Conservation (phyloP, 2,113 vertebrate species). For the Xiphophorus couchianus region DNA sequence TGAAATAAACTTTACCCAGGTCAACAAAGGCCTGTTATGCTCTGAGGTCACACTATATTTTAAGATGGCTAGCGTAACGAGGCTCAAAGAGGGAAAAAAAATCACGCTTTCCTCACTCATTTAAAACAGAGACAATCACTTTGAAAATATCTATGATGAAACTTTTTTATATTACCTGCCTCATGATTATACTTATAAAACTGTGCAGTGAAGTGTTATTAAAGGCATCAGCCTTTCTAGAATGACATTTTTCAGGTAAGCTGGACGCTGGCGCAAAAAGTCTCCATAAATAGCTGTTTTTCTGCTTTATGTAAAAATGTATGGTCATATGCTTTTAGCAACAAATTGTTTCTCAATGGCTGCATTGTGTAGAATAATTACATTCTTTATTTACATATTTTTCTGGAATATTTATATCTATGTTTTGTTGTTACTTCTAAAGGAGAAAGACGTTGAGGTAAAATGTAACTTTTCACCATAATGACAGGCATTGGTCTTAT, state of each 20-base stretch:
- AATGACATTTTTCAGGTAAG: constrained; percentile 2
- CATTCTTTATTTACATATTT: constrained; percentile 9
- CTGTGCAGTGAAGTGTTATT: constrained; percentile 28
- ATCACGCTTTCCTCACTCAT: background rate
- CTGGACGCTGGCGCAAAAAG: too few relatives aligned
- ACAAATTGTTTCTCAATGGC: constrained; percentile 16
- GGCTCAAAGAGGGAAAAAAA: background rate
- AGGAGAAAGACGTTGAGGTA: background rate
- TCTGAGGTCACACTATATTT: constrained; percentile 44
- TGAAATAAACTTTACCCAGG: constrained; percentile 55
- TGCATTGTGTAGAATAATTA: background rate
- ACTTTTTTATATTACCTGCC: constrained; percentile 21
- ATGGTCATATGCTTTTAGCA: constrained; percentile 32
- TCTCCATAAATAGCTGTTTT: background rate
- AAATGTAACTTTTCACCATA: background rate
- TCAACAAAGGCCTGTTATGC: constrained; percentile 41
- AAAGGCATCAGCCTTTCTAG: background rate
- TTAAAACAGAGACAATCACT: background rate
- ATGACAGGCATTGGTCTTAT: background rate
- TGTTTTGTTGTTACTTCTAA: background rate
- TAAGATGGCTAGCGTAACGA: background rate
- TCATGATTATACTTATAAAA: constrained; percentile 32
- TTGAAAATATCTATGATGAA: constrained; percentile 32
- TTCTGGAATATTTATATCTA: background rate
- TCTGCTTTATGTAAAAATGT: constrained; percentile 32